Percentiles rank a stretch among this genome's conserved stretches.
These are phyloP conservation scores for Holothuria scabra DNA, from an alignment of 53 echinoderm and acorn worm genomes.

Conservation along the genomic window DNA sequence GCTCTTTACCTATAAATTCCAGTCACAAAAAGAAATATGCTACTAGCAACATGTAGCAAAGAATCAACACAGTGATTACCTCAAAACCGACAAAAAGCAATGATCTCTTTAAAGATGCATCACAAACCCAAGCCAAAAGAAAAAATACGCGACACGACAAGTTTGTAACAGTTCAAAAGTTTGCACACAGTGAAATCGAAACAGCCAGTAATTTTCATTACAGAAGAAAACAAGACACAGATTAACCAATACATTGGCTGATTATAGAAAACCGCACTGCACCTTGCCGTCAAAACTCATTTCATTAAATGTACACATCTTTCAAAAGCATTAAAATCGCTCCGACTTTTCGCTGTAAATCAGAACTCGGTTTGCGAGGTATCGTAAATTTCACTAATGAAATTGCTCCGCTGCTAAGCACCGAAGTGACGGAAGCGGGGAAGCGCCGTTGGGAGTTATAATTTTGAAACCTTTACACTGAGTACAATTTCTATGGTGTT, in stretches of 20 bases:
- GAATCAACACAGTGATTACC: too few relatives aligned
- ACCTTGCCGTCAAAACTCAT: slow-evolving; percentile 45
- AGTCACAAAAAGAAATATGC: too few relatives aligned
- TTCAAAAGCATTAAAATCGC: slow-evolving; percentile 47
- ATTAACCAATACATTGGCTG: slow-evolving; percentile 28
- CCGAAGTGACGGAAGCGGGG: slow-evolving; percentile 15
- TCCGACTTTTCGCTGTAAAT: slow-evolving; percentile 45
- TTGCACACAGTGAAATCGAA: neutral
- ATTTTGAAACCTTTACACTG: neutral
- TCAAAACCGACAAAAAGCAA: too few relatives aligned
- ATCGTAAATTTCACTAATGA: slow-evolving; percentile 52
- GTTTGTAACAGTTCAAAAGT: neutral
- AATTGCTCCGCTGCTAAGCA: slow-evolving; percentile 48
- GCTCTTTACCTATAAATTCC: too few relatives aligned
- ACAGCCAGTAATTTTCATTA: slow-evolving; percentile 39
- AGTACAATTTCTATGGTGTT: too few relatives aligned
- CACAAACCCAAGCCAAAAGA: too few relatives aligned
- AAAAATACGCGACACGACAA: too few relatives aligned
- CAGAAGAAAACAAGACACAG: slow-evolving; percentile 10
- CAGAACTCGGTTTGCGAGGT: slow-evolving; percentile 18
- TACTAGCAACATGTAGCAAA: too few relatives aligned
- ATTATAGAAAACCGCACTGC: slow-evolving; percentile 36
- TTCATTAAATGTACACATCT: slow-evolving; percentile 47
- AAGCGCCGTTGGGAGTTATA: slow-evolving; percentile 2
- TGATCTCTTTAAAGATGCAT: too few relatives aligned